Base-by-base conservation (phyloP, 2,797 vertebrate genomes). In the Poeciliopsis turneri region DNA sequence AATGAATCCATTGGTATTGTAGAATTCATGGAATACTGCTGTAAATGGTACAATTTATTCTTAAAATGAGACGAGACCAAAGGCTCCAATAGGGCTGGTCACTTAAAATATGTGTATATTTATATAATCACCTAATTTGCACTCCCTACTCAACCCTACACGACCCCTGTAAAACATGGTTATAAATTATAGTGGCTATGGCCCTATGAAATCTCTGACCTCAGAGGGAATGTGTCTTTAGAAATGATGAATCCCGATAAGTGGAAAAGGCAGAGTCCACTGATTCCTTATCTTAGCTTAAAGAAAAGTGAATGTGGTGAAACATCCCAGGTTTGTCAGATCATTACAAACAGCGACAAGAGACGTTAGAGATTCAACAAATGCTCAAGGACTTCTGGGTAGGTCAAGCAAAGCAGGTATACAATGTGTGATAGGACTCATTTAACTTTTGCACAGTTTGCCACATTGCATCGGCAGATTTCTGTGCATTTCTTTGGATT, bases 1-100 rank as follows among this genome's bases (percentile, higher is more conserved):
- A 71, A 86, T 84, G 39, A 28, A 69, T 87, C 88, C 89, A 92
- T 91, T 90, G 89, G 86, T 64, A 82, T 75, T 74, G 28, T 57
- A 73, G 57, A 76, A 33, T 39, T 33, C 68, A 72, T 28, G 25
- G 69, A 81, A 75, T 76, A 77, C 18, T 8, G n/a, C 30, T 39
- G 73, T 90, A 87, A 92, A 88, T 72, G 78, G 69, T 80, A 80
- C 49, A 82, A 64, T 87, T 90, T 82, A 66, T 78, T 88, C 81
- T 51, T 71, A 84, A 76, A 51, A 39, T 45, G 15, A 75, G 45
- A 84, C 86, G 47, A 13, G 64, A 74, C 75, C n/a, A 51, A 73
- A 12, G 49, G 41, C 23, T 55, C 74, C 76, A 78, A 86, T 75
- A 66, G 28, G 59, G 57, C 84, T 82, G 68, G 76, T 83, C 82